Conservation (phyloP, 2,888 invertebrate species). For the Epiblema foenella region DNA sequence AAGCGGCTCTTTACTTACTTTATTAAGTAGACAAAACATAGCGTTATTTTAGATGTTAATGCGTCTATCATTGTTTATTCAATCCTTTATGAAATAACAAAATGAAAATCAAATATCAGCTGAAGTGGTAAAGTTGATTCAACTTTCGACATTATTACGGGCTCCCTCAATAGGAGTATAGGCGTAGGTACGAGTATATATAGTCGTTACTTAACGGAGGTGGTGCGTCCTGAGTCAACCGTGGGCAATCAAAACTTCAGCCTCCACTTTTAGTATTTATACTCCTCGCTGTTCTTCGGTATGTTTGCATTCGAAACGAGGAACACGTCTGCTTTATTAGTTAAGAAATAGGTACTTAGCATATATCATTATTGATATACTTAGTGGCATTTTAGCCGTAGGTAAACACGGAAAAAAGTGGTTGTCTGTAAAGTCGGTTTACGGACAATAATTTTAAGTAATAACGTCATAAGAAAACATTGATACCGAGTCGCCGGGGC, state of each 20-base stretch:
- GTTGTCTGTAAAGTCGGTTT: too few relatives aligned
- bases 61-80: too few relatives aligned
- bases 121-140: slow-evolving; percentile 4
- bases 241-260: slow-evolving; percentile 62
- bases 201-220: slow-evolving; percentile 15
- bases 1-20: background rate
- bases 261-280: slow-evolving; percentile 39
- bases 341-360: too few relatives aligned
- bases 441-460: too few relatives aligned
- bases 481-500: too few relatives aligned
- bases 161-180: slow-evolving; percentile 3
- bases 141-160: slow-evolving; percentile 32
- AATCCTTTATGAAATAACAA: slow-evolving; percentile 15
- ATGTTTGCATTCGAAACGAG: slow-evolving; percentile 6
- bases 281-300: slow-evolving; percentile 25
- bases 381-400: background rate
- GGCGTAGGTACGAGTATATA: background rate
- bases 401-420: too few relatives aligned
- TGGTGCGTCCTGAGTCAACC: slow-evolving; percentile 46
- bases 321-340: background rate
- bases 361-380: background rate
- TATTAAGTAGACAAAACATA: background rate
- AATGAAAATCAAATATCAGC: slow-evolving; percentile 15
- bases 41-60: too few relatives aligned
- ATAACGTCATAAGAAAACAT: too few relatives aligned